These are phyloP conservation scores for Odiellus spinosus DNA, from an alignment of 2,888 invertebrate genomes.

Conservation along the genomic window DNA sequence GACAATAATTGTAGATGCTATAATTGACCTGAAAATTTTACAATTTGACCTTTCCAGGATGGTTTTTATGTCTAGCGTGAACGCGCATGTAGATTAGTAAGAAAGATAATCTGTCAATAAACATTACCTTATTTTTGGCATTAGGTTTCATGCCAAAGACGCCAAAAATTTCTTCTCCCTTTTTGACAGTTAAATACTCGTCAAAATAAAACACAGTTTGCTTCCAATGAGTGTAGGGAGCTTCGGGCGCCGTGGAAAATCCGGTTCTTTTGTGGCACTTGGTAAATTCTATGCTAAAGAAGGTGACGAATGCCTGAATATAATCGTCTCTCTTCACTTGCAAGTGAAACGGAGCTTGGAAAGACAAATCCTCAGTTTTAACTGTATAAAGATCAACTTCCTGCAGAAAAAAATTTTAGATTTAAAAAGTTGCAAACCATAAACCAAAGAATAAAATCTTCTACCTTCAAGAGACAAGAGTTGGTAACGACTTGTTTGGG, in stretches of 20 bases:
- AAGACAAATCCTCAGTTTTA: constrained; percentile 83
- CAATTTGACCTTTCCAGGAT: no score
- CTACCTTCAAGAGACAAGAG: constrained; percentile 71
- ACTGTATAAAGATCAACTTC: constrained; percentile 98
- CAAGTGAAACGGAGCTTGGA: constrained; percentile 51
- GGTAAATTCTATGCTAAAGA: constrained; percentile 98
- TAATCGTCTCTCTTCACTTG: constrained; percentile 67
- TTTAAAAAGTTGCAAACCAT: not conserved
- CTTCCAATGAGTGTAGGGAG: constrained; percentile 99
- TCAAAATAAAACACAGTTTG: constrained; percentile 96
- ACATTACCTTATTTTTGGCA: constrained; percentile 64
- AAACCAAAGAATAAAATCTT: no score
- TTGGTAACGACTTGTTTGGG: constrained; percentile 96
- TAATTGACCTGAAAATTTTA: no score
- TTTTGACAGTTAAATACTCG: constrained; percentile 91
- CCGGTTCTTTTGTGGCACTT: constrained; percentile 97
- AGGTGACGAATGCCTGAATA: constrained; percentile 93
- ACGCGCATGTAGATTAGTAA: no score
- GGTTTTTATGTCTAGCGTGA: no score
- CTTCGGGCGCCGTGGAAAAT: constrained; percentile 90
- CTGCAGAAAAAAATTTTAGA: constrained; percentile 23
- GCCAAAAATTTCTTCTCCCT: constrained; percentile 77
- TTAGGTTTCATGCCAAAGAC: constrained; percentile 89
- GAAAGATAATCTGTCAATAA: no score
- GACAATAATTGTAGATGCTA: no score